phyloP scores from a whole-genome alignment of 2,888 invertebrate genomes.

The Phengaris arion region DNA sequence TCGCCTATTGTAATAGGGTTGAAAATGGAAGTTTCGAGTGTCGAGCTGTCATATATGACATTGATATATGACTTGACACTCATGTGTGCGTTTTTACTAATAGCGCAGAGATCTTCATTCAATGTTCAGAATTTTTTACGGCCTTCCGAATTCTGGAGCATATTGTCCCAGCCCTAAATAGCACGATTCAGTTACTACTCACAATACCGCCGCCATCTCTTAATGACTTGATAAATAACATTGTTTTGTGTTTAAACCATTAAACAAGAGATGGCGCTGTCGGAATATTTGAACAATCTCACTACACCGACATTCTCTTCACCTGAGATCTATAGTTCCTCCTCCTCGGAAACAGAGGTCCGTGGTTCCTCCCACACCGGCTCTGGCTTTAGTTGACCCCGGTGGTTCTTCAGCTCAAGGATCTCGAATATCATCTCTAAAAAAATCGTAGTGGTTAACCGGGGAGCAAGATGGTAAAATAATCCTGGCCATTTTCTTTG shows the following conservation, averaged over 20 bases:
- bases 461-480: neutral
- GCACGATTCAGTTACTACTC: neutral
- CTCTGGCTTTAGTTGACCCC: neutral
- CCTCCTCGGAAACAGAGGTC: conserved; percentile 23
- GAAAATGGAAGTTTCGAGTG: no score
- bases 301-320: neutral
- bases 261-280: neutral
- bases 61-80: no score
- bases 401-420: conserved; percentile 23
- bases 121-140: no score
- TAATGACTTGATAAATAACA: no score
- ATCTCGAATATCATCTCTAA: conserved; percentile 29
- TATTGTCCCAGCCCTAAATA: neutral
- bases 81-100: no score
- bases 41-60: no score
- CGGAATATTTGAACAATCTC: neutral
- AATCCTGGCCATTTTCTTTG: neutral
- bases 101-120: no score
- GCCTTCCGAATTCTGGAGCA: no score
- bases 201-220: no score
- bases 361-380: conserved; percentile 11
- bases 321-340: conserved; percentile 16
- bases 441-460: neutral
- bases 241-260: no score
- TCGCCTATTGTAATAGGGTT: no score